Conservation (phyloP, 2,888 invertebrate genomes). For the Stratiomys singularior region DNA sequence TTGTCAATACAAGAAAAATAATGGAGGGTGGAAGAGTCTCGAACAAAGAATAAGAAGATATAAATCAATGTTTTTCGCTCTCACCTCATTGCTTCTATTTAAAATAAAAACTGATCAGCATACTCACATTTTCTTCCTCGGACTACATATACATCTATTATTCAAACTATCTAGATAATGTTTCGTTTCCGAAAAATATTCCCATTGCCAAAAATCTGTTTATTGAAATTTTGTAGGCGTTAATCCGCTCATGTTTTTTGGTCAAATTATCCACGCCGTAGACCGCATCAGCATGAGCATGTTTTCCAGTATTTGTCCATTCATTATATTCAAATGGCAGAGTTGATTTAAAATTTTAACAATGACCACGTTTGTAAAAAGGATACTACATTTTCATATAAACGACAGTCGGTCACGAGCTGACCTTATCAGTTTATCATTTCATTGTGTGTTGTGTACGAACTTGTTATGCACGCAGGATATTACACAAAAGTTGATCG, state of each 20-base stretch:
- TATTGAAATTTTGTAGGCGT: conserved; percentile 41
- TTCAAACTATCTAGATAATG: not conserved
- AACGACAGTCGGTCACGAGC: not conserved
- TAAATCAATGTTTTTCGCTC: no score
- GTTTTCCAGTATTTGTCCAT: conserved; percentile 15
- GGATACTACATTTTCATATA: conserved; percentile 18
- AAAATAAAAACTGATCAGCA: no score
- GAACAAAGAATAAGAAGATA: no score
- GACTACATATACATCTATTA: no score
- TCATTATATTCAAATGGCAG: conserved; percentile 19
- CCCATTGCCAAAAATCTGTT: conserved; percentile 24
- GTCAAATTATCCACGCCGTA: conserved; percentile 29
- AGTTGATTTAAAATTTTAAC: conserved; percentile 16
- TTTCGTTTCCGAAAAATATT: conserved; percentile 19
- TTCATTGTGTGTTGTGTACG: not conserved
- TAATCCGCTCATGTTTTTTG: not conserved
- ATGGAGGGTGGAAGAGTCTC: no score
- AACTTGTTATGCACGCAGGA: conserved; percentile 33
- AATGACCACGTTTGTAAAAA: conserved; percentile 31
- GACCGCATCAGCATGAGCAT: not conserved
- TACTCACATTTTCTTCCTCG: no score
- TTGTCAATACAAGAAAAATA: no score
- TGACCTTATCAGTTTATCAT: conserved; percentile 28
- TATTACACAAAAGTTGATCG: conserved; percentile 47
- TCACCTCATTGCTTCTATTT: no score